Evolutionary conservation across 2,888 invertebrate genomes (phyloP).

Genomic region (Lissonota sp.): DNA sequence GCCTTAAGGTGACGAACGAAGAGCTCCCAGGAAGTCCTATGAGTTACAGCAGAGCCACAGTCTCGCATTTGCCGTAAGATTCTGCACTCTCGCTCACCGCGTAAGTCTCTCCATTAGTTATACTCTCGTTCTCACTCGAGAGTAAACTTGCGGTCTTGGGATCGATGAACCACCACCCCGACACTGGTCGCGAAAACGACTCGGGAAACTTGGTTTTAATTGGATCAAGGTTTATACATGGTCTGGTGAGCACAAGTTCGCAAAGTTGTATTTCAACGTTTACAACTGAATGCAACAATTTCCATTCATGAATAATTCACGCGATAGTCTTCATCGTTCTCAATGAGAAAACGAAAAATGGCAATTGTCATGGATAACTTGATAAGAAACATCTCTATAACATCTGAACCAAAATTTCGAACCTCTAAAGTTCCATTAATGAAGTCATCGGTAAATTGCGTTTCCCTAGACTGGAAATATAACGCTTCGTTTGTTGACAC

Average conservation of each 20-base stretch:
- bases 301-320: background rate
- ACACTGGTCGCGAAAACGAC: slow-evolving; percentile 52
- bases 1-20: slow-evolving; percentile 64
- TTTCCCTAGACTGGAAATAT: too few species aligned
- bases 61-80: slow-evolving; percentile 51
- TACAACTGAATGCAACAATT: slow-evolving; percentile 20
- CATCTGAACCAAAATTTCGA: too few species aligned
- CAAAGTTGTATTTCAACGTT: slow-evolving; percentile 21
- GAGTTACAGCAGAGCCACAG: slow-evolving; percentile 58
- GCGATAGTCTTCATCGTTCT: background rate
- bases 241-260: slow-evolving; percentile 58
- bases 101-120: slow-evolving; percentile 52
- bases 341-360: background rate
- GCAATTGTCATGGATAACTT: background rate
- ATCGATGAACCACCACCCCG: slow-evolving; percentile 51
- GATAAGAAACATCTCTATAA: too few species aligned
- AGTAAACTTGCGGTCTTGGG: slow-evolving; percentile 56
- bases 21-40: slow-evolving; percentile 63
- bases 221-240: slow-evolving; percentile 58
- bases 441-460: too few species aligned
- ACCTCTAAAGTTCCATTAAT: too few species aligned
- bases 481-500: too few species aligned
- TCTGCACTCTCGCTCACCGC: slow-evolving; percentile 20
- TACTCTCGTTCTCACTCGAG: slow-evolving; percentile 53
- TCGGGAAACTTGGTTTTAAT: slow-evolving; percentile 57